A percentile compares a stretch with the other conserved stretches of the same genome.
Evolutionary conservation across 2,113 vertebrate genomes (phyloP).

Genomic region (human (Homo sapiens)): GRCh38 chr12:84779001-84779500

Average conservation of each 20-base stretch:
- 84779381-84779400: neutral
- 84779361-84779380: neutral
- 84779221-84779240: neutral
- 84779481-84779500: neutral
- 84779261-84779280: neutral
- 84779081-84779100: neutral
- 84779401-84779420: neutral
- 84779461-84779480: neutral
- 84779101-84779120: neutral
- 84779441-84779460: neutral
- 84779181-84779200: neutral
- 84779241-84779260: neutral
- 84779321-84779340: neutral
- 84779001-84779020: neutral
- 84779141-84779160: neutral
- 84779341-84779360: neutral
- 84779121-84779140: neutral
- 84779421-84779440: neutral
- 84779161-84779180: neutral
- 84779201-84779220: neutral
- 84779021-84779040: neutral
- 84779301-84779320: neutral
- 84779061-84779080: neutral
- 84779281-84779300: neutral
- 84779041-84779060: neutral